phyloP scores from a whole-genome alignment of 92 coral and sea anemone species.

The Pocillopora meandrina region DNA sequence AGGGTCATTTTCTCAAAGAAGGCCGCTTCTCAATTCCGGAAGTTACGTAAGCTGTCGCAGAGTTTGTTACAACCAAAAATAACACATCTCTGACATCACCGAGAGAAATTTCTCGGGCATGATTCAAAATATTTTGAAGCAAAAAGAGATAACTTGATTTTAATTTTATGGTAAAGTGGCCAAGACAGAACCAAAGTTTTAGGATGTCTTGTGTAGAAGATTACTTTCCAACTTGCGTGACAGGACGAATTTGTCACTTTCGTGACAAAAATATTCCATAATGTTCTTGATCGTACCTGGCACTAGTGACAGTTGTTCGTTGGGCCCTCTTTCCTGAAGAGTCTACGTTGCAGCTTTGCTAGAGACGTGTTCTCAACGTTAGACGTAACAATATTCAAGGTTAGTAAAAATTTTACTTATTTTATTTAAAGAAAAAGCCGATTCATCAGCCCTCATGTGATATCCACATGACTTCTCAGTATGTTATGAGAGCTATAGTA shows the following conservation, averaged over 20 bases:
- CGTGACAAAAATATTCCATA: neutral
- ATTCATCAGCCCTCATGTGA: neutral
- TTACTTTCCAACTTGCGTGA: neutral
- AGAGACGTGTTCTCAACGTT: neutral
- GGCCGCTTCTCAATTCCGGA: constrained; percentile 2
- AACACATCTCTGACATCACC: neutral
- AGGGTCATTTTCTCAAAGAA: constrained; percentile 5
- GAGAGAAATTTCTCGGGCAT: too few species aligned
- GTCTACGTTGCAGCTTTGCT: neutral
- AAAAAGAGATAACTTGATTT: too few species aligned
- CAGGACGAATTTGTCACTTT: neutral
- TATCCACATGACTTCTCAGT: neutral
- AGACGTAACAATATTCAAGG: neutral
- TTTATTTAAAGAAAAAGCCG: neutral
- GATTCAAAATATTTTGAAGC: too few species aligned
- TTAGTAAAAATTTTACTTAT: neutral
- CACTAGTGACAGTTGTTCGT: neutral
- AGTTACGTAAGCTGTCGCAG: neutral
- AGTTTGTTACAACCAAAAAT: neutral
- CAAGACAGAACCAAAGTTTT: neutral
- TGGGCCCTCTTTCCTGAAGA: neutral
- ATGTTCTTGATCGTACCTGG: neutral
- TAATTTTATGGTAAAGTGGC: neutral
- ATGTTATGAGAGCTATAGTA: too few species aligned
- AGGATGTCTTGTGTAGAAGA: neutral